Evolutionary conservation across 2,113 vertebrate species (phyloP), one percentile per base, ranked within the genome.

Genomic region (Nothoprocta pentlandii): DNA sequence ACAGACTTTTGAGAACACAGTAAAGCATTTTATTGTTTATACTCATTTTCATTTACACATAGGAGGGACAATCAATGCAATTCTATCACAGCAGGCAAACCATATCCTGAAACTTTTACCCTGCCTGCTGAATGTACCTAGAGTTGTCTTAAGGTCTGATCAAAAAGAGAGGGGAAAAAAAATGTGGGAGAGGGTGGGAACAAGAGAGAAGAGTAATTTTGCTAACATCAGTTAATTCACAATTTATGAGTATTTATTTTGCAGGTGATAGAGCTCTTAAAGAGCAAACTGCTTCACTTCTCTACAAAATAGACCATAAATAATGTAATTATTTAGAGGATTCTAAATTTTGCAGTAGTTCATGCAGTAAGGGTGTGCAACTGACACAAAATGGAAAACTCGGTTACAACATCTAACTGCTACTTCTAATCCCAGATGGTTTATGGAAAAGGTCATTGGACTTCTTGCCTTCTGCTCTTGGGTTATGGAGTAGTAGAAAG

Each of bases 281-380:
- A 96, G 97, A 98, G 96, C 95, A 94, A 95, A 95, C 94, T 95
- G 90, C 92, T 97, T 98, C 94, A 96, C 95, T 93, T 96, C 96
- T 94, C 96, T 96, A 97, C 93, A 97, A 91, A 97, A 92, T 82
- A 82, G 63, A 97, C 94, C 97, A 94, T 97, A 94, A 95, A 97
- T 96, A 97, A 85, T 90, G 91, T 85, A 95, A 75, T 91, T 91
- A 96, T 95, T 96, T 87, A 78, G 79, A 96, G 95, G 92, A 93
- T 74, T 85, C 93, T 96, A 96, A 96, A 97, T 97, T 97, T 95
- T 2, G 95, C 94, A 94, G 95, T 97, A 96, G 96, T 95, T 94
- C 94, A 93, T 96, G 94, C 96, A n/a, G 97, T 97, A 98, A 97
- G 84, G 92, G 83, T 98, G 97, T 98, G 98, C 97, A 97, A 93